phyloP scores from a whole-genome alignment of 2,113 vertebrate species.

The Microcebus lehilahytsara region DNA sequence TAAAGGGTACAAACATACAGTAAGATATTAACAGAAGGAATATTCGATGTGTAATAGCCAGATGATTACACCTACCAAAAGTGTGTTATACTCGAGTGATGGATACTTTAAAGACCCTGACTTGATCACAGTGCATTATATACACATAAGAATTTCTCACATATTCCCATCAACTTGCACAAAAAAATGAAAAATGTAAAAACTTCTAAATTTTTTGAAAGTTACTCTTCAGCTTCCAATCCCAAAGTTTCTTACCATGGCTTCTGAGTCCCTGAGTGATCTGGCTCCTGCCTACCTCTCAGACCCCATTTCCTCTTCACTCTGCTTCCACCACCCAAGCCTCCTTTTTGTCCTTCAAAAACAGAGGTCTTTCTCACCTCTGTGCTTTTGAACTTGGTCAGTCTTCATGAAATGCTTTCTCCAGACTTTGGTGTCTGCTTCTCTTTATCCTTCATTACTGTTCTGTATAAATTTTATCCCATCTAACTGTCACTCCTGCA shows the following conservation, averaged over 20 bases:
- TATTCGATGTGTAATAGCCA: no score
- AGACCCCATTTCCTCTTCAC: not conserved
- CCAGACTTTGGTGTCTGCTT: not conserved
- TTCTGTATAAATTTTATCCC: not conserved
- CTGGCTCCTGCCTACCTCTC: no score
- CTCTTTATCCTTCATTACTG: not conserved
- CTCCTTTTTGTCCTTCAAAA: not conserved
- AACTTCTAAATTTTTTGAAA: not conserved
- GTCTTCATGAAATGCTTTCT: not conserved
- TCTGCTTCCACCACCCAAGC: not conserved
- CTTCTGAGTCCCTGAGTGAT: not conserved
- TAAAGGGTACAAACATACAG: no score
- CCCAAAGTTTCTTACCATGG: not conserved
- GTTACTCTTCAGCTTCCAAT: not conserved
- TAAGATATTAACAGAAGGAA: no score
- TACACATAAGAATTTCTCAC: no score
- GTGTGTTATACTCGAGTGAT: no score
- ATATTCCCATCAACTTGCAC: no score
- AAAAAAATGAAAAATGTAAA: no score
- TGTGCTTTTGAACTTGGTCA: not conserved
- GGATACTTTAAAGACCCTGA: no score
- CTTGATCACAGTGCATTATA: no score
- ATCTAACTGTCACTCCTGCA: not conserved
- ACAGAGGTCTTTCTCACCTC: not conserved
- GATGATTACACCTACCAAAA: no score